A percentile compares a stretch with the other conserved stretches of the same genome.
phyloP scores from a whole-genome alignment of 2,888 invertebrate genomes.

The Chorisops tibialis region DNA sequence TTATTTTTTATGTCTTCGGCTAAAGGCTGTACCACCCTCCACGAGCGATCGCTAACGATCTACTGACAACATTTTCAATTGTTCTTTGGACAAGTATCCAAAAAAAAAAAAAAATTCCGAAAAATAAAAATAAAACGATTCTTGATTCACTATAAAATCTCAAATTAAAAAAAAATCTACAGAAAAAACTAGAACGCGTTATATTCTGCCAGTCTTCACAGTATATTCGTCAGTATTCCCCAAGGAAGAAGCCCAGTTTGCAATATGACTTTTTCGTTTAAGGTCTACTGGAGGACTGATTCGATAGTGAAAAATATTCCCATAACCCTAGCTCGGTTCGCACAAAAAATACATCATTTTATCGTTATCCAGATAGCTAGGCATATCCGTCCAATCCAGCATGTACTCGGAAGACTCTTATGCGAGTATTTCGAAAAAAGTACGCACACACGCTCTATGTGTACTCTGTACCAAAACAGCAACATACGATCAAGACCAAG shows the following conservation, averaged over 20 bases:
- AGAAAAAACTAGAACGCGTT: conserved; percentile 1
- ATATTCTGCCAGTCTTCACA: too few relatives aligned
- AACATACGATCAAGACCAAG: not conserved
- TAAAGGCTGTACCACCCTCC: conserved; percentile 45
- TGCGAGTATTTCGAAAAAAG: not conserved
- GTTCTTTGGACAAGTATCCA: conserved; percentile 33
- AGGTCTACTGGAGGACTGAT: conserved; percentile 38
- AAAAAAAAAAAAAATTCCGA: not conserved
- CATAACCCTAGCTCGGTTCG: conserved; percentile 30
- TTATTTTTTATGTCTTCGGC: too few relatives aligned
- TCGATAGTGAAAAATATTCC: conserved; percentile 28
- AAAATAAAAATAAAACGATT: not conserved
- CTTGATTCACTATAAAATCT: not conserved
- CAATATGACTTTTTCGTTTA: conserved; percentile 36
- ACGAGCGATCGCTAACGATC: conserved; percentile 46
- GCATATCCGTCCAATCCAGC: conserved; percentile 5
- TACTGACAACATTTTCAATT: conserved; percentile 45
- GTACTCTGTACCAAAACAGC: not conserved
- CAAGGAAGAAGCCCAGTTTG: conserved; percentile 15
- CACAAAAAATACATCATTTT: conserved; percentile 10
- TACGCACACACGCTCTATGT: not conserved
- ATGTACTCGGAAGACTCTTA: not conserved
- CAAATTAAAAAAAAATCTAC: not conserved
- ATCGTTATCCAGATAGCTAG: conserved; percentile 13
- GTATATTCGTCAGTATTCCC: too few relatives aligned